Conservation (phyloP, 35 echinoderm and acorn worm species). For the Patiria miniata region DNA sequence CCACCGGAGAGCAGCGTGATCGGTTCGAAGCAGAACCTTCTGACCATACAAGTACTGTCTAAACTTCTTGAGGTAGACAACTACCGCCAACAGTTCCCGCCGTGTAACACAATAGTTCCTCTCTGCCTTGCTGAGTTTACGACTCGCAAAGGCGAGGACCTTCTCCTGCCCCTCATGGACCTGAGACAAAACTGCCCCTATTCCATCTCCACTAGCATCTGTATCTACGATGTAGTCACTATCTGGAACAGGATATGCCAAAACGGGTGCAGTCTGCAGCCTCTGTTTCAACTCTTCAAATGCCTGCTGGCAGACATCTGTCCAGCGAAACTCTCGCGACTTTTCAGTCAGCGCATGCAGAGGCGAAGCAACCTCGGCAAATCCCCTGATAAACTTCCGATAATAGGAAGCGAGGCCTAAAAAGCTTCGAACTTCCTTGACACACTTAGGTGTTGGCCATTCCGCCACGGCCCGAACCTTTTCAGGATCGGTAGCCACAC, state of each 20-base stretch:
- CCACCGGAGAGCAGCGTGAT: constrained; percentile 50
- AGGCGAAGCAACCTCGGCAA: constrained; percentile 43
- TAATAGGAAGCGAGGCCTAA: constrained; percentile 65
- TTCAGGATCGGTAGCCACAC: constrained; percentile 50
- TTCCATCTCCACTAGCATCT: constrained; percentile 61
- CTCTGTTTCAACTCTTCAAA: constrained; percentile 43
- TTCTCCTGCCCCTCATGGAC: constrained; percentile 52
- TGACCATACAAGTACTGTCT: constrained; percentile 46
- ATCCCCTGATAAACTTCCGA: constrained; percentile 52
- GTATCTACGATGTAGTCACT: constrained; percentile 70
- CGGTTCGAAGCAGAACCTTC: constrained; percentile 39
- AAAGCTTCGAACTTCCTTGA: constrained; percentile 61
- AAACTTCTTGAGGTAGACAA: constrained; percentile 48
- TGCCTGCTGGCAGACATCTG: constrained; percentile 27
- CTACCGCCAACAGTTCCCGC: constrained; percentile 51
- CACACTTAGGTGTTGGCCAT: constrained; percentile 40
- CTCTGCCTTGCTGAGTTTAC: constrained; percentile 43
- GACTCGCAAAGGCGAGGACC: constrained; percentile 57
- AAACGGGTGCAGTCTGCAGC: constrained; percentile 46
- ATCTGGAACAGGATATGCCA: constrained; percentile 49
- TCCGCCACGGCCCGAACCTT: constrained; percentile 45
- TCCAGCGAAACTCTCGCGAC: constrained; percentile 31
- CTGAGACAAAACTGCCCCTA: constrained; percentile 72
- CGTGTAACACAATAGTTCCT: constrained; percentile 60
- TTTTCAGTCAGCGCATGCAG: constrained; percentile 56